A percentile compares a stretch with the other conserved stretches of the same genome.
These are phyloP conservation scores for Heliothis virescens DNA, from an alignment of 1,140 invertebrate species.

Conservation along the genomic window DNA sequence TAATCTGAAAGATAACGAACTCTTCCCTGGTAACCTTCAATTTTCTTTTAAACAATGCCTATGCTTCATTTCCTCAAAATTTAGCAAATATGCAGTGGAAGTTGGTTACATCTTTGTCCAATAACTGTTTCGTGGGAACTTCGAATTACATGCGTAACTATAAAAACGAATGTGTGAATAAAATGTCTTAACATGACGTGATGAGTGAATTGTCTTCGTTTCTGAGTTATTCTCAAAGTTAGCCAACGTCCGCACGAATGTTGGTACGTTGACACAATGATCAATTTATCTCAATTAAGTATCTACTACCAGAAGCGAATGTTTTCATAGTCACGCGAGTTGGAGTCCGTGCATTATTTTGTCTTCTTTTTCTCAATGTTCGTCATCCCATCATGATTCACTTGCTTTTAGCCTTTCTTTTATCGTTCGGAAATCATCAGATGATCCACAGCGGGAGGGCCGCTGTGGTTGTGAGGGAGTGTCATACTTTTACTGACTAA, in stretches of 20 bases:
- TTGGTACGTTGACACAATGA: conserved; percentile 48
- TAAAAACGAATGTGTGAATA: conserved; percentile 38
- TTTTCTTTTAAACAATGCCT: not conserved
- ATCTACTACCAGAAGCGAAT: conserved; percentile 38
- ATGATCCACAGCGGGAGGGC: no score
- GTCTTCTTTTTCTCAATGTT: not conserved
- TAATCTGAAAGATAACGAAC: not conserved
- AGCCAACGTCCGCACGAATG: conserved; percentile 33
- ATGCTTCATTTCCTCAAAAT: not conserved
- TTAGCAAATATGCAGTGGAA: conserved; percentile 2
- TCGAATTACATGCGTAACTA: conserved; percentile 12
- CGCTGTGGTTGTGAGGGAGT: no score
- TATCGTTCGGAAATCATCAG: no score
- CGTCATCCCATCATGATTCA: not conserved
- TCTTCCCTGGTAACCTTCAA: not conserved
- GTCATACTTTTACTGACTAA: no score
- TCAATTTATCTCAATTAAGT: conserved; percentile 53
- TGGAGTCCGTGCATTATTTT: not conserved
- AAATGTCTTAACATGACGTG: conserved; percentile 10
- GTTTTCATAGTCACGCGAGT: conserved; percentile 39
- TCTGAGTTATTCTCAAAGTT: conserved; percentile 39
- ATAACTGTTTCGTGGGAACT: conserved; percentile 31
- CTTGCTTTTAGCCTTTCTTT: not conserved
- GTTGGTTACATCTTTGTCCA: conserved; percentile 24
- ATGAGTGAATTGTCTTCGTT: conserved; percentile 14